Base-by-base conservation (phyloP, 1,140 invertebrate species). In the Lordiphosa collinella region DNA sequence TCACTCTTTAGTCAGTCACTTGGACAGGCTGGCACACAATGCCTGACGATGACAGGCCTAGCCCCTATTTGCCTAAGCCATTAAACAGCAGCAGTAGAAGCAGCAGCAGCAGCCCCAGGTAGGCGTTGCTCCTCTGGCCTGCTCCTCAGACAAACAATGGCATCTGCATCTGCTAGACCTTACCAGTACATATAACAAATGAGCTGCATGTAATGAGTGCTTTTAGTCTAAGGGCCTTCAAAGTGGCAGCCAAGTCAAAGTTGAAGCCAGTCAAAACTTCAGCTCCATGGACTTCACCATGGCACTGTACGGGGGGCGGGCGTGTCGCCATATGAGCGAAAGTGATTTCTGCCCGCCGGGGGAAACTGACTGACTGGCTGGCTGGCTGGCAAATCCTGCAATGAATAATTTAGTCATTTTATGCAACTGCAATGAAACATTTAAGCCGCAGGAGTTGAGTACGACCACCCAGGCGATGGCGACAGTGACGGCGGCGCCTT, bases 361-460 rank as follows among this genome's bases (percentile, higher is more conserved):
- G 6, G 18, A 32, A 40, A 49, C 34, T 35, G 60, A 52, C 22
- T 31, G 13, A 6, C 18, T 36, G 50, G 18, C 25, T 41, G 37
- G 49, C 38, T 31, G 38, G 58, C 58, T 47, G 40, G 51, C 56
- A 80, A 82, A 84, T 82, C 78, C 76, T 69, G 72, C 79, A 82
- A 85, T 82, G 79, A 82, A 82, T 82, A 82, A 82, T 82, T 82
- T 85, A 85, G 79, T 82, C 73, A 71, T 82, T 71, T 50, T 47
- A 74, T 61, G 62, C 62, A 56, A 58, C 57, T 49, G 44, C 29
- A 49, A 64, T 61, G 58, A 56, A 64, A 66, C 56, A 84, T 85
- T 84, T 73, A 84, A 82, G 78, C 78, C 78, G 78, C 78, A 84
- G 78, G 78, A 73, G 79, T 63, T 82, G 60, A 18, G 35, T 34